These are phyloP conservation scores for Epinotia demarniana DNA, from an alignment of 2,888 invertebrate genomes.

Conservation along the genomic window DNA sequence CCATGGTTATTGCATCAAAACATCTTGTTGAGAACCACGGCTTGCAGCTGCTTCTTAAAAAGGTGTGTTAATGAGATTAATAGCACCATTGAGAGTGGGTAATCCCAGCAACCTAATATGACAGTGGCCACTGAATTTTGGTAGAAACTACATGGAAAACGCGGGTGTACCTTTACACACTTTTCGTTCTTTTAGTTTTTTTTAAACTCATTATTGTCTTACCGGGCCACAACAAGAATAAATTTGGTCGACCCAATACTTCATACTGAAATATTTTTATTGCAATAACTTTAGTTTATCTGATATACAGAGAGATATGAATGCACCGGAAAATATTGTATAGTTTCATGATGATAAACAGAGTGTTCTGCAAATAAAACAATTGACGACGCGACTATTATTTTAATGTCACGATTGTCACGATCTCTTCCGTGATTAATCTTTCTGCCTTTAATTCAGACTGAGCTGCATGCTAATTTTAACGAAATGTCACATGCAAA, in stretches of 20 bases:
- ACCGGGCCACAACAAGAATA: too few species aligned
- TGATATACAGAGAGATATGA: background rate
- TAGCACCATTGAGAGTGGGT: background rate
- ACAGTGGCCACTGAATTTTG: background rate
- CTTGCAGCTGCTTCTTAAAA: background rate
- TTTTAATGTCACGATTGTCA: slow-evolving; percentile 44
- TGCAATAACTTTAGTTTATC: background rate
- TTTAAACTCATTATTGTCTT: too few species aligned
- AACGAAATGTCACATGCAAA: slow-evolving; percentile 17
- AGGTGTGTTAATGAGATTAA: background rate
- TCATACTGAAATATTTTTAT: too few species aligned
- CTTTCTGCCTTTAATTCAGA: slow-evolving; percentile 36
- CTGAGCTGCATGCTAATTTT: slow-evolving; percentile 35
- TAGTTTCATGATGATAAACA: slow-evolving; percentile 28
- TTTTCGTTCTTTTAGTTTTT: too few species aligned
- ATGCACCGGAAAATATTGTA: slow-evolving; percentile 1
- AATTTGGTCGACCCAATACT: too few species aligned
- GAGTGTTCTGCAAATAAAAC: slow-evolving; percentile 38
- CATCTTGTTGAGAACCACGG: background rate
- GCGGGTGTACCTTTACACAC: too few species aligned
- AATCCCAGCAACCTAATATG: background rate
- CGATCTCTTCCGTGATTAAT: slow-evolving; percentile 39
- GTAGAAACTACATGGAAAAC: too few species aligned
- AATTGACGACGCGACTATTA: slow-evolving; percentile 41
- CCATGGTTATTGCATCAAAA: slow-evolving; percentile 3